Conservation (phyloP, 1,140 invertebrate species). For the Nixonia krombeini region DNA sequence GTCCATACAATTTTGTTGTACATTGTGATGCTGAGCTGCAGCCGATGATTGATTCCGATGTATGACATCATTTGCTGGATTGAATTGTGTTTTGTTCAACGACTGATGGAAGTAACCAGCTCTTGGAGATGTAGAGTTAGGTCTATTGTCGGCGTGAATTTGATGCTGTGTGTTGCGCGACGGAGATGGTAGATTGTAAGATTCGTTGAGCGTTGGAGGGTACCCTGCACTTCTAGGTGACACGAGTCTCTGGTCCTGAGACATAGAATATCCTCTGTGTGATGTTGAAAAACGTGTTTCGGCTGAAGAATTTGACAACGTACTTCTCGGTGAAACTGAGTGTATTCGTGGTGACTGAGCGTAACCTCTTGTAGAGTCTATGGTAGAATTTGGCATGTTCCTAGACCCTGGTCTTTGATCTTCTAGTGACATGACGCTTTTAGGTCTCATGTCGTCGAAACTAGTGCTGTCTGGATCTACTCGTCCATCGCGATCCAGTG, state of each 20-base stretch:
- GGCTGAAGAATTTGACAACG: conserved; percentile 40
- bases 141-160: conserved; percentile 51
- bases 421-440: conserved; percentile 62
- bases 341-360: conserved; percentile 57
- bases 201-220: conserved; percentile 47
- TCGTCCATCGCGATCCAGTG: conserved; percentile 71
- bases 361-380: conserved; percentile 55
- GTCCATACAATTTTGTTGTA: not conserved
- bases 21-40: not conserved
- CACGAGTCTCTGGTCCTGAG: conserved; percentile 52
- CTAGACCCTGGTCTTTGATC: conserved; percentile 61
- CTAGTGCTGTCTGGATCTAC: conserved; percentile 80
- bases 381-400: conserved; percentile 49
- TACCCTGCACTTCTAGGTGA: conserved; percentile 58
- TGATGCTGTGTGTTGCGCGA: conserved; percentile 54
- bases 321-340: conserved; percentile 60
- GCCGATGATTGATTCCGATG: conserved; percentile 5
- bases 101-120: conserved; percentile 44
- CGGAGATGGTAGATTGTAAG: conserved; percentile 53
- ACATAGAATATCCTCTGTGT: conserved; percentile 51
- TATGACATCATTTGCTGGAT: not conserved
- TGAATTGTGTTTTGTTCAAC: conserved; percentile 32
- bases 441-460: conserved; percentile 63
- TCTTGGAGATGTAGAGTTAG: conserved; percentile 54
- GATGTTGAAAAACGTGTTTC: conserved; percentile 50